Evolutionary conservation across 2,797 vertebrate species (phyloP).

Genomic region (Mionectes olivaceus): DNA sequence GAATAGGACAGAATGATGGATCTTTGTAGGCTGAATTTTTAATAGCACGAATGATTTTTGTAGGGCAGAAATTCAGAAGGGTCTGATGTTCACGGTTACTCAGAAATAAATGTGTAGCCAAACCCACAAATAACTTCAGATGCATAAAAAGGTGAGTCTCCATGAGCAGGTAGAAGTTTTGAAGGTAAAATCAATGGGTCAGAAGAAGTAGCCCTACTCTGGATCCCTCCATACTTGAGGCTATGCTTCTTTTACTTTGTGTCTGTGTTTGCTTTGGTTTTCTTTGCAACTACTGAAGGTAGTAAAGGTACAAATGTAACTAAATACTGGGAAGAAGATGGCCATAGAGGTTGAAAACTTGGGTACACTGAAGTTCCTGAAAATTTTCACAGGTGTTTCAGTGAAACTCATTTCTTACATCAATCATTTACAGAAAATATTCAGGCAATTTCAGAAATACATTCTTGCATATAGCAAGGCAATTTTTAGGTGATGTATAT

Average conservation of each 20-base stretch:
- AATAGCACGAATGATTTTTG: background rate
- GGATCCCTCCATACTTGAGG: background rate
- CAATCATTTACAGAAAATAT: background rate
- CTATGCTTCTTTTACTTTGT: background rate
- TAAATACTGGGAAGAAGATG: background rate
- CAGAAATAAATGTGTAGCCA: background rate
- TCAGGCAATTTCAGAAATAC: constrained; percentile 9
- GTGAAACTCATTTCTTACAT: background rate
- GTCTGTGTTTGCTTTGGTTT: background rate
- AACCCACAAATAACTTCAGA: background rate
- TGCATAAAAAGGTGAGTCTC: background rate
- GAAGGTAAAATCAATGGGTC: background rate
- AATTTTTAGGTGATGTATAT: constrained; percentile 18
- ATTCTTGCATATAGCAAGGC: background rate
- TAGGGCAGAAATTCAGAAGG: background rate
- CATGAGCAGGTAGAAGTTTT: background rate
- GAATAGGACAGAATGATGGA: background rate
- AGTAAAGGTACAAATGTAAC: background rate
- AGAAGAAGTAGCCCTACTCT: background rate
- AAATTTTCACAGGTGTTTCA: constrained; percentile 7
- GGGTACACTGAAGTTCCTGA: background rate
- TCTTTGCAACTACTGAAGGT: background rate
- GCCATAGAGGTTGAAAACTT: background rate
- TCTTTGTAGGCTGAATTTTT: background rate
- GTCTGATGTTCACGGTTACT: background rate